phyloP scores from a whole-genome alignment of 2,113 vertebrate genomes.

The Furnarius figulus region DNA sequence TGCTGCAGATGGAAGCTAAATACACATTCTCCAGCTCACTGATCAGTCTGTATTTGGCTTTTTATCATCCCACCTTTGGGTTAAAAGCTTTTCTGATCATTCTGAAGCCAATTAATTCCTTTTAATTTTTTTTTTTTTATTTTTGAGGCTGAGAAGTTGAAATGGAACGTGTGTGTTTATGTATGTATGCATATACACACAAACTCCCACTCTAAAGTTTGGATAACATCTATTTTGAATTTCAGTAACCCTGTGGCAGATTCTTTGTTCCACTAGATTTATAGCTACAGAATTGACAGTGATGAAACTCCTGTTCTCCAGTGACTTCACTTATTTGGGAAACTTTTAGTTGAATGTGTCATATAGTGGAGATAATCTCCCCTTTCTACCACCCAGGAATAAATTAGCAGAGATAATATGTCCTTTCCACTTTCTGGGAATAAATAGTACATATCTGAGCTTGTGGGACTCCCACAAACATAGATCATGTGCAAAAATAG shows the following conservation, averaged over 20 bases:
- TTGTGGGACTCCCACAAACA: not conserved
- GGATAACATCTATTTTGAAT: not conserved
- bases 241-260: not conserved
- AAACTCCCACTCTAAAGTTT: not conserved
- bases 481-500: slow-evolving; percentile 5
- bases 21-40: not conserved
- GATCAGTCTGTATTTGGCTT: slow-evolving; percentile 12
- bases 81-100: slow-evolving; percentile 32
- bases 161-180: not conserved
- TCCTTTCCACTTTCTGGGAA: not conserved
- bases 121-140: not conserved
- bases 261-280: not conserved
- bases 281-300: not conserved
- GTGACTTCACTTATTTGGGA: not conserved
- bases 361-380: not conserved
- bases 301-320: not conserved
- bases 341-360: not conserved
- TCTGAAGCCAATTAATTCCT: slow-evolving; percentile 36
- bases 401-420: not conserved
- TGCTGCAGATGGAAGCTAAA: not conserved
- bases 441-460: not conserved
- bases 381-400: not conserved
- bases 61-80: not conserved
- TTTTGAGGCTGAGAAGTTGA: not conserved
- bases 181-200: not conserved